phyloP scores from a whole-genome alignment of 53 echinoderm and acorn worm species.

The Luidia sarsii region DNA sequence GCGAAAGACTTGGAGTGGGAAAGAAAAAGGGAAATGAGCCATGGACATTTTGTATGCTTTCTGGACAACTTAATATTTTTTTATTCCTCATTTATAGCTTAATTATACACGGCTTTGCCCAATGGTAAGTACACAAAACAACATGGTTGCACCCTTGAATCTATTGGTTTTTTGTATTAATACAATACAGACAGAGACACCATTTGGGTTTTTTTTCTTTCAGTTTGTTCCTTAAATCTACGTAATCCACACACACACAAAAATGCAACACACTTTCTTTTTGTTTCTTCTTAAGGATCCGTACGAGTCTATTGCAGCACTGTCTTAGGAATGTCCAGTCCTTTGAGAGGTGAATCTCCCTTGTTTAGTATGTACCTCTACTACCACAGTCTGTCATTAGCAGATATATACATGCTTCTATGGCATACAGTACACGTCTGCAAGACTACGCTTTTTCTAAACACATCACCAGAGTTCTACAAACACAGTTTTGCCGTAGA shows the following conservation, averaged over 20 bases:
- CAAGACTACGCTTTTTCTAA: not conserved
- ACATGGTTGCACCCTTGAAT: too few species aligned
- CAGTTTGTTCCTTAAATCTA: constrained; percentile 12
- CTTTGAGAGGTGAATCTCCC: too few species aligned
- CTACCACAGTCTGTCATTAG: too few species aligned
- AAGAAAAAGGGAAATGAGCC: not conserved
- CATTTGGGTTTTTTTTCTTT: not conserved
- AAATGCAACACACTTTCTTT: constrained; percentile 9
- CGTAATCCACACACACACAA: constrained; percentile 35
- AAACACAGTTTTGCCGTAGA: too few species aligned
- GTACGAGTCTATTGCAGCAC: constrained; percentile 44
- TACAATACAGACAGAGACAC: not conserved
- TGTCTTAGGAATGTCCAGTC: too few species aligned
- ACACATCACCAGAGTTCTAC: not conserved
- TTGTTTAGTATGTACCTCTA: too few species aligned
- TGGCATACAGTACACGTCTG: not conserved
- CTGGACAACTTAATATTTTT: constrained; percentile 44
- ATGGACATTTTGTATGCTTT: not conserved
- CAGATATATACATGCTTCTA: not conserved
- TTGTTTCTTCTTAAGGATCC: not conserved
- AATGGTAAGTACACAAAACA: constrained; percentile 35
- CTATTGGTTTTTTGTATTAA: too few species aligned
- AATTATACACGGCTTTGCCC: constrained; percentile 53
- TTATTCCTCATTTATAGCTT: constrained; percentile 49
- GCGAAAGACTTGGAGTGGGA: not conserved